Base-by-base conservation (phyloP, 2,113 vertebrate genomes). In the Mionectes macconnelli region DNA sequence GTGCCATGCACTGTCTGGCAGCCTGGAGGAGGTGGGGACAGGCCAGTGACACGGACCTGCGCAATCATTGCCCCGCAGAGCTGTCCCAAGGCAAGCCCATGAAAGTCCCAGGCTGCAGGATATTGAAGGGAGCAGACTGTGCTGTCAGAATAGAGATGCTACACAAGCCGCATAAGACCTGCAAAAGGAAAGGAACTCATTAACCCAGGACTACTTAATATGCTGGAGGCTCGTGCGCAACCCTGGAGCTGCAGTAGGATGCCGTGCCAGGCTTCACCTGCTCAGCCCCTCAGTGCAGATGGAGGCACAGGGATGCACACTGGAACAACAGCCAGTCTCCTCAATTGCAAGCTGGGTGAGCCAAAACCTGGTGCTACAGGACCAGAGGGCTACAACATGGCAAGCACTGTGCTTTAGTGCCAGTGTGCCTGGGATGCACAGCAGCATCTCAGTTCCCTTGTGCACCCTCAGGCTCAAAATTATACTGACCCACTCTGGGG, bases 181-280 rank as follows among this genome's bases (percentile, higher is more conserved):
- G 94, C 95, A 89, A 55, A 82, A 89, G 83, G 56, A 91, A 23
- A 64, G 77, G 37, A 91, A 24, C 86, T 94, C 86, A 85, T 95
- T 91, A 96, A 82, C 81, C 78, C 92, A 66, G 56, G 39, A 9
- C 89, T 92, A 39, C 93, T 97, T 97, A 96, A 96, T 94, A 83
- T 90, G 92, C 92, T 90, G 89, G 75, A 95, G 84, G 70, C 83
- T 93, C 0, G 1, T 78, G 76, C 2, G 0, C 87, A 81, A 87
- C 81, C 62, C 87, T 50, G 50, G 77, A 94, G 90, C 92, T 89
- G 96, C 90, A 94, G 92, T 6, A 31, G 57, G 91, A 84, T 55
- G 84, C 89, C 0, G 14, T 76, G 96, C 92, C 96, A 95, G 78
- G 17, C 91, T 90, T 76, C 4, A 2, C 76, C 57, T 4, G 30